Conservation (phyloP, 2,113 vertebrate genomes). For the Triplophysa tibetana region DNA sequence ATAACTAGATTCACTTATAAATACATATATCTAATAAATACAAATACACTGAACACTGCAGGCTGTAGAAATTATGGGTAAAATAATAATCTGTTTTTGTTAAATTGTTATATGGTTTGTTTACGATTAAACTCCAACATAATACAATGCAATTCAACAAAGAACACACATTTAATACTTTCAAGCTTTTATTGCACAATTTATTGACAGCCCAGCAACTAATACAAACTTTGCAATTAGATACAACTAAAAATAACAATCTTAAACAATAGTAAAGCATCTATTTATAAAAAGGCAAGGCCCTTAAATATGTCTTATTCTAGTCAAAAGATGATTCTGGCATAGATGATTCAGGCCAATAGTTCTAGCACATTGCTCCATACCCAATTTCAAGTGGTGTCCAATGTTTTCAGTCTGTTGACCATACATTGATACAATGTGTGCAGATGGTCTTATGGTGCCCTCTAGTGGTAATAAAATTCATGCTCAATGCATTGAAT, state of each 20-base stretch:
- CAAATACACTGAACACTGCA: not conserved
- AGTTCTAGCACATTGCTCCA: not conserved
- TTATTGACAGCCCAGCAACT: not conserved
- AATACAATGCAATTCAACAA: not conserved
- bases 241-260: not conserved
- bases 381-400: too few species aligned
- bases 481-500: not conserved
- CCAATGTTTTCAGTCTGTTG: not conserved
- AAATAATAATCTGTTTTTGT: not conserved
- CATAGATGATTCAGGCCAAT: not conserved
- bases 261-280: not conserved
- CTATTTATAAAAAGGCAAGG: not conserved
- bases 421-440: not conserved
- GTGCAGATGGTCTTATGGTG: not conserved
- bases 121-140: not conserved
- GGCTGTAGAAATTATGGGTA: not conserved
- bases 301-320: not conserved
- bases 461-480: conserved; percentile 32
- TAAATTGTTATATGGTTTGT: not conserved
- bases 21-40: not conserved
- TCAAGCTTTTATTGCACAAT: conserved; percentile 3
- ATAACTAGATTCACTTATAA: not conserved
- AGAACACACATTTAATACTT: conserved; percentile 8
- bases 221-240: not conserved
- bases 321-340: not conserved